phyloP scores from a whole-genome alignment of 2,113 vertebrate genomes.

The Brachionichthys hirsutus region DNA sequence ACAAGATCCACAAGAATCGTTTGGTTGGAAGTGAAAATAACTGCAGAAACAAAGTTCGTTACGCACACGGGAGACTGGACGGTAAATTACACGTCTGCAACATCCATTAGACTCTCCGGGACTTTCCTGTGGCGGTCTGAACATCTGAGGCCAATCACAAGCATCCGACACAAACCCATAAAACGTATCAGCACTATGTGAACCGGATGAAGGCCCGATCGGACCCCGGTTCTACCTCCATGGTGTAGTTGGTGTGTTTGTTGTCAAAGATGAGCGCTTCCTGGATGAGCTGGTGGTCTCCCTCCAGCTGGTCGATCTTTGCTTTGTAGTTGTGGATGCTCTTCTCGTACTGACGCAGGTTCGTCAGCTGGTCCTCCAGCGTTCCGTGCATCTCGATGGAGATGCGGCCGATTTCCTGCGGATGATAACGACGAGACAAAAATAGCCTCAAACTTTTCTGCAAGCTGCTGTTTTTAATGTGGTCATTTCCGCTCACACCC shows the following conservation, averaged over 20 bases:
- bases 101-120: constrained; percentile 1
- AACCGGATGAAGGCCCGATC: not conserved
- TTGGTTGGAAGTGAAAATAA: constrained; percentile 22
- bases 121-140: not conserved
- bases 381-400: constrained; percentile 99
- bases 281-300: constrained; percentile 97
- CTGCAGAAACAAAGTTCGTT: constrained; percentile 18
- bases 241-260: constrained; percentile 99
- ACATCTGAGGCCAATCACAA: not conserved
- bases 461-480: not conserved
- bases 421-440: not conserved
- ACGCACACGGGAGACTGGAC: not conserved
- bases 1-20: constrained; percentile 12
- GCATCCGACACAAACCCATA: not conserved
- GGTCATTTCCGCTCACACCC: constrained; percentile 14
- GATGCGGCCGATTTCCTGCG: constrained; percentile 95
- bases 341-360: constrained; percentile 96
- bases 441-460: too few species aligned
- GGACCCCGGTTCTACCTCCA: constrained; percentile 89
- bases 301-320: constrained; percentile 98
- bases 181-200: not conserved
- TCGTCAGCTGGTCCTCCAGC: constrained; percentile 94
- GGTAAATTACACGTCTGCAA: constrained; percentile 4
- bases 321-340: constrained; percentile 99
- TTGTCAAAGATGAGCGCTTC: constrained; percentile 98